Evolutionary conservation across 2,113 vertebrate genomes (phyloP).

Genomic region (Erythrocercus mccallii): DNA sequence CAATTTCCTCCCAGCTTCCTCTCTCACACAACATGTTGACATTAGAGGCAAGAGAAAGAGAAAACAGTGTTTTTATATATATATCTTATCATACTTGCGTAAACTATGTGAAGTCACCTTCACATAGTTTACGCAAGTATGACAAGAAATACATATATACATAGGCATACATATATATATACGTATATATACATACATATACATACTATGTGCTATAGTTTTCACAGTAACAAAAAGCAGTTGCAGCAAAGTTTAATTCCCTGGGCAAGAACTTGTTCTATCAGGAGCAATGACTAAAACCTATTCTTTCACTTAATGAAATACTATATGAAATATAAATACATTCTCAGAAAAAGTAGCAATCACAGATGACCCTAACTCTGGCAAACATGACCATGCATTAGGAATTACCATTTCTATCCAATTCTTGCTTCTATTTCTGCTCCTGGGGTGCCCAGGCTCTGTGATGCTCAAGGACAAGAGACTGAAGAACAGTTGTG

Average conservation of each 20-base stretch:
- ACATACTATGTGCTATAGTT: neutral
- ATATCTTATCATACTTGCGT: neutral
- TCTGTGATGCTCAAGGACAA: neutral
- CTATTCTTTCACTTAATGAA: neutral
- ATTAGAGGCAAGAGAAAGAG: neutral
- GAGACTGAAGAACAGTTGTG: neutral
- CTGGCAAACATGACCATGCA: neutral
- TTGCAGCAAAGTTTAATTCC: neutral
- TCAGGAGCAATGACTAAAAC: neutral
- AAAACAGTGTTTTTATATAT: neutral
- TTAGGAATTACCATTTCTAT: neutral
- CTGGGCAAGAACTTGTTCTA: neutral
- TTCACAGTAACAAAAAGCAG: neutral
- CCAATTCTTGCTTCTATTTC: neutral
- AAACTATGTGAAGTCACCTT: neutral
- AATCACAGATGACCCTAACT: neutral
- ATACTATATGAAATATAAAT: neutral
- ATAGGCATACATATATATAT: too few relatives aligned
- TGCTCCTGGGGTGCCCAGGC: fast-evolving
- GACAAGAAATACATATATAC: too few relatives aligned
- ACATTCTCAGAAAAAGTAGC: neutral
- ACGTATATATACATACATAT: too few relatives aligned
- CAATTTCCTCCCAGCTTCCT: constrained; percentile 55
- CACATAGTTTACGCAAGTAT: too few relatives aligned
- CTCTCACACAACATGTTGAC: neutral